phyloP scores from a whole-genome alignment of 2,113 vertebrate species.

The Parotia lawesii region DNA sequence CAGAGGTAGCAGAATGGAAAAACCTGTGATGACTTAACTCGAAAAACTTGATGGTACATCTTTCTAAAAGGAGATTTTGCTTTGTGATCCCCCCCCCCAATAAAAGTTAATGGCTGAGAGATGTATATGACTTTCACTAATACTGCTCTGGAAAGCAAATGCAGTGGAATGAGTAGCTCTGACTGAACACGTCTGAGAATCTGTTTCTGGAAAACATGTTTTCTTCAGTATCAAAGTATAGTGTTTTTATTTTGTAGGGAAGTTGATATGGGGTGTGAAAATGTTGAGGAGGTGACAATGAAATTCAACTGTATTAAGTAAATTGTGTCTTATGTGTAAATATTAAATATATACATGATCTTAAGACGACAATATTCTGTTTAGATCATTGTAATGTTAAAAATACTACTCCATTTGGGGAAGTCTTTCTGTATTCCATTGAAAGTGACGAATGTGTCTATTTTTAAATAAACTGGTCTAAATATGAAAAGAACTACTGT shows the following conservation, averaged over 20 bases:
- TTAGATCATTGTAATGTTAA: not conserved
- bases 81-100: not conserved
- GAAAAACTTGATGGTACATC: not conserved
- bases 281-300: constrained; percentile 19
- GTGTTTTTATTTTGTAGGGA: constrained; percentile 19
- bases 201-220: not conserved
- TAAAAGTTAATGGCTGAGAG: not conserved
- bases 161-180: not conserved
- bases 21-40: not conserved
- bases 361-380: not conserved
- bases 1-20: not conserved
- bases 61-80: not conserved
- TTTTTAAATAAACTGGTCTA: not conserved
- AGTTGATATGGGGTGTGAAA: not conserved
- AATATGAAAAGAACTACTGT: not conserved
- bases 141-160: not conserved
- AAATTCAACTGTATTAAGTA: constrained; percentile 18
- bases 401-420: not conserved
- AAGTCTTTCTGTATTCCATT: not conserved
- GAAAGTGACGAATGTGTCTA: not conserved
- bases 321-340: not conserved
- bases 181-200: not conserved
- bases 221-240: not conserved
- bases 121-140: not conserved
- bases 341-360: not conserved